Evolutionary conservation across 2,113 vertebrate genomes (phyloP).

Genomic region (Patagioenas fasciata): DNA sequence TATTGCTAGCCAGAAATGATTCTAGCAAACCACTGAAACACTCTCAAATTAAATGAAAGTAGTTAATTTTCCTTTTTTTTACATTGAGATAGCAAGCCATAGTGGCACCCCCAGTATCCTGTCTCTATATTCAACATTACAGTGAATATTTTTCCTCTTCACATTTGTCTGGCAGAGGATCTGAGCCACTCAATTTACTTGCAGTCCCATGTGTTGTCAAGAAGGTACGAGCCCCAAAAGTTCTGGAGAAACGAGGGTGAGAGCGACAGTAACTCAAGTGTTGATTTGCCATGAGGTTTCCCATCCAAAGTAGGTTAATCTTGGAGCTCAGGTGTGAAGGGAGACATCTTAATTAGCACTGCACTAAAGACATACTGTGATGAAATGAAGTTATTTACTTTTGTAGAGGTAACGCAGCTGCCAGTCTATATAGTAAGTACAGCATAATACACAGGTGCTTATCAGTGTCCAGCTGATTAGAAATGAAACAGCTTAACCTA

Average conservation of each 20-base stretch:
- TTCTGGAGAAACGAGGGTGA: neutral
- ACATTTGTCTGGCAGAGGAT: neutral
- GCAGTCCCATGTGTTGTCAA: neutral
- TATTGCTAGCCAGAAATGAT: neutral
- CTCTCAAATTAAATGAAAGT: slow-evolving; percentile 4
- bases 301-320: neutral
- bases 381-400: neutral
- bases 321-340: neutral
- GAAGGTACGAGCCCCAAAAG: neutral
- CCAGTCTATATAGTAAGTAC: neutral
- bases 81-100: neutral
- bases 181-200: neutral
- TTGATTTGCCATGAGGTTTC: neutral
- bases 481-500: neutral
- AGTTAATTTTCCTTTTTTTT: neutral
- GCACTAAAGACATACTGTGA: neutral
- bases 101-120: neutral
- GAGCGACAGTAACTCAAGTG: neutral
- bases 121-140: neutral
- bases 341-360: neutral
- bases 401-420: neutral
- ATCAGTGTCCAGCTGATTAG: neutral
- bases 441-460: neutral
- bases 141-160: neutral
- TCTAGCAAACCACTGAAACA: neutral